Evolutionary conservation across 1,140 invertebrate species (phyloP).

Genomic region (Saccostrea cuccullata): DNA sequence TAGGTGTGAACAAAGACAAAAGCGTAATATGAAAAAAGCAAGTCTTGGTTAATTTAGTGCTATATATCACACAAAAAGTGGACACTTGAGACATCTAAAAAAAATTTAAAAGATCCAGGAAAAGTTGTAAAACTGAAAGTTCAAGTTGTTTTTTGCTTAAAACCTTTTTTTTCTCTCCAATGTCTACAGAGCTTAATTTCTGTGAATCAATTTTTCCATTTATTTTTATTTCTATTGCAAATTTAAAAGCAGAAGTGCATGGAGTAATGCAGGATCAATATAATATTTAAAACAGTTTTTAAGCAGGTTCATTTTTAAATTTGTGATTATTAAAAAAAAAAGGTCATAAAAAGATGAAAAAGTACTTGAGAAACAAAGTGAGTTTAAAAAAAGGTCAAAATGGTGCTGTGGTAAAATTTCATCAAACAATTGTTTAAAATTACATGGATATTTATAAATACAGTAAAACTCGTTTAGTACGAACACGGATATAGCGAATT

Average conservation of each 20-base stretch:
- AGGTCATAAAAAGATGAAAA: background rate
- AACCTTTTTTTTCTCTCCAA: background rate
- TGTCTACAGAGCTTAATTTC: background rate
- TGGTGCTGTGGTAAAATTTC: no score
- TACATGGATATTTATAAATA: no score
- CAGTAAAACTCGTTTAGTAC: no score
- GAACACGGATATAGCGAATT: no score
- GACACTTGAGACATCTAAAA: background rate
- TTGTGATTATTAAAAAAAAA: background rate
- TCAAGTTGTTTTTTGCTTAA: background rate
- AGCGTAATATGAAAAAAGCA: background rate
- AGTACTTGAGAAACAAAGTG: background rate
- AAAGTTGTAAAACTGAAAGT: background rate
- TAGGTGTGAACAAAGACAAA: background rate
- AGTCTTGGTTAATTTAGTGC: background rate
- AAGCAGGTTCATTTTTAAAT: background rate
- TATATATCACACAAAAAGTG: background rate
- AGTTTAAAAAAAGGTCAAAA: no score
- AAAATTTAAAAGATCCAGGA: background rate
- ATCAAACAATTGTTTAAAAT: no score
- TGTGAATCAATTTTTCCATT: background rate
- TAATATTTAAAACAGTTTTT: background rate
- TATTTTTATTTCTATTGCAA: background rate
- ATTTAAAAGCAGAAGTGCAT: background rate
- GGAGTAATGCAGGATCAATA: background rate